Evolutionary conservation across 2,113 vertebrate species (phyloP).

Genomic region (Bos indicus): DNA sequence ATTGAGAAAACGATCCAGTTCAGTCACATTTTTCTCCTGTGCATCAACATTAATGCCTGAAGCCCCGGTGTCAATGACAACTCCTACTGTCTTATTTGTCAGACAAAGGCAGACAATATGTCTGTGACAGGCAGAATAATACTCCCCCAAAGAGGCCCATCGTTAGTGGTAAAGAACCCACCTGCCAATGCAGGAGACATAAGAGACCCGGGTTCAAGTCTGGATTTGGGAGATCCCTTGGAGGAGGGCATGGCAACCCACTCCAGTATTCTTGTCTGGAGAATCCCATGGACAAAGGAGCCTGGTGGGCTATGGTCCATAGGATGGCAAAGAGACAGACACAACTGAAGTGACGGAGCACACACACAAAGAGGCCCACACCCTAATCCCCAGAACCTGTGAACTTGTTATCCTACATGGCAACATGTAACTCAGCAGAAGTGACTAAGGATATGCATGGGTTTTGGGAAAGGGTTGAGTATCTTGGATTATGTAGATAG

Average conservation of each 20-base stretch:
- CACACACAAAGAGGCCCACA: neutral
- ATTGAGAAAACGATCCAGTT: neutral
- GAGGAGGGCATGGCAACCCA: neutral
- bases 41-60: neutral
- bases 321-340: neutral
- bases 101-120: neutral
- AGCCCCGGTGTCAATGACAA: neutral
- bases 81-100: neutral
- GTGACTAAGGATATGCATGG: neutral
- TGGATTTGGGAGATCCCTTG: neutral
- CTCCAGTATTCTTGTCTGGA: neutral
- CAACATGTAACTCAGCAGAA: neutral
- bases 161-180: neutral
- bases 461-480: neutral
- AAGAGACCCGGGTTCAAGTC: neutral
- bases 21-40: constrained; percentile 18
- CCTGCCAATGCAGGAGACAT: neutral
- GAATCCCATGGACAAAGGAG: neutral
- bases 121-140: neutral
- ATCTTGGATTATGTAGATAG: neutral
- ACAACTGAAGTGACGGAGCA: neutral
- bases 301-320: neutral
- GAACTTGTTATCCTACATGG: neutral
- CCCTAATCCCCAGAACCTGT: neutral
- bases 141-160: neutral